Evolutionary conservation across 2,888 invertebrate genomes (phyloP).

Genomic region (Herminia tarsipennalis): DNA sequence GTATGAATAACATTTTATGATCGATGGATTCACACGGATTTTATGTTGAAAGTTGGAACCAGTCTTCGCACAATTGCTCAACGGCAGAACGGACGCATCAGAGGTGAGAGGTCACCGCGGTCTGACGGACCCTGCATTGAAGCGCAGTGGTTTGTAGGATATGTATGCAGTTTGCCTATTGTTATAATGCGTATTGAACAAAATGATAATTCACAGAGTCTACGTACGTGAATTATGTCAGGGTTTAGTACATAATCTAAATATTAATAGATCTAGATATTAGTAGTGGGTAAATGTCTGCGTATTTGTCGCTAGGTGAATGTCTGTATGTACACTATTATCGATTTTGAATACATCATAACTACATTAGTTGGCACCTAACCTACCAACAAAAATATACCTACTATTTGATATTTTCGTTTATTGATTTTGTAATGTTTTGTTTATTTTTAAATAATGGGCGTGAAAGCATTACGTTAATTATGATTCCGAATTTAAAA

Average conservation of each 20-base stretch:
- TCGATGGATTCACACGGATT: conserved; percentile 65
- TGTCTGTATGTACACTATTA: too few relatives aligned
- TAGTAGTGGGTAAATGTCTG: too few relatives aligned
- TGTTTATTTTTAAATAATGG: too few relatives aligned
- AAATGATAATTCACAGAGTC: conserved; percentile 9
- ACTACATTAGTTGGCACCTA: too few relatives aligned
- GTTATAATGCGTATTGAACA: conserved; percentile 32
- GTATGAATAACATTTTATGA: conserved; percentile 47
- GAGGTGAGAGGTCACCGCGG: conserved; percentile 70
- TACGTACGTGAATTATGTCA: conserved; percentile 20
- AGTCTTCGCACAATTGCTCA: conserved; percentile 67
- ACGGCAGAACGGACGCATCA: conserved; percentile 54
- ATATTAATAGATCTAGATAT: too few relatives aligned
- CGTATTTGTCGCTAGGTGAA: too few relatives aligned
- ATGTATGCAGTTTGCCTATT: conserved; percentile 44
- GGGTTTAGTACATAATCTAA: conserved; percentile 14
- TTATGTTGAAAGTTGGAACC: conserved; percentile 51
- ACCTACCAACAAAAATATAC: too few relatives aligned
- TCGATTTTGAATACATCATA: too few relatives aligned
- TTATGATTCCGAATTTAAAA: too few relatives aligned
- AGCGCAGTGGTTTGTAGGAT: conserved; percentile 45
- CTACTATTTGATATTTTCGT: too few relatives aligned
- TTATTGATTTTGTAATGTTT: too few relatives aligned
- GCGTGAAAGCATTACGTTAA: too few relatives aligned
- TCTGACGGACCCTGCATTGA: conserved; percentile 37